Conservation (phyloP, 2,797 vertebrate genomes). For the Gymnoscopelus braueri region DNA sequence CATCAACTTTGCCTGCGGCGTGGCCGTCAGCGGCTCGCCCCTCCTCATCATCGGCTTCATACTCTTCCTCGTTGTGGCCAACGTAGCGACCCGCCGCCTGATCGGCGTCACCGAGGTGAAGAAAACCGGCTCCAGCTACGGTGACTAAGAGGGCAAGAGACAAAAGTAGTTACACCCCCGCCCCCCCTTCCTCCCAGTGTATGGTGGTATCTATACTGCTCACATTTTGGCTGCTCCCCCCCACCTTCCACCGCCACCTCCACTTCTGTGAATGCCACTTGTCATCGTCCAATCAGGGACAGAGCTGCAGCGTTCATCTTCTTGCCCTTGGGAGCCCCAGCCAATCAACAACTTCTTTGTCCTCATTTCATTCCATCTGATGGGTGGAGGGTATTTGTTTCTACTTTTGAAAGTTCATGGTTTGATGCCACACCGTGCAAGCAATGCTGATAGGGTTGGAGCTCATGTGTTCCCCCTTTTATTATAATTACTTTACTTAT, state of each 20-base stretch:
- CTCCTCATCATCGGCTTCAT: slow-evolving; percentile 93
- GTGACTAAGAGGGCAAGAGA: slow-evolving; percentile 94
- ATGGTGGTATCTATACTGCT: too few species aligned
- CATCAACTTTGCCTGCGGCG: slow-evolving; percentile 91
- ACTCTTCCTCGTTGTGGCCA: slow-evolving; percentile 93
- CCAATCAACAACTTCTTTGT: slow-evolving; percentile 5
- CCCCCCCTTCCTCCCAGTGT: not conserved
- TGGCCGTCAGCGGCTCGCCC: slow-evolving; percentile 94
- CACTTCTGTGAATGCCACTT: slow-evolving; percentile 25
- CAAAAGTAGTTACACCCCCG: slow-evolving; percentile 83
- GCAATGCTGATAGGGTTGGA: too few species aligned
- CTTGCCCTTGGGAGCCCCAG: slow-evolving; percentile 26
- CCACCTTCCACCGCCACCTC: too few species aligned
- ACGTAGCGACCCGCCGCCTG: slow-evolving; percentile 94
- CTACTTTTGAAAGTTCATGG: slow-evolving; percentile 21
- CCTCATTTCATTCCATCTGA: slow-evolving; percentile 22
- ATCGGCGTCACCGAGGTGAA: slow-evolving; percentile 98
- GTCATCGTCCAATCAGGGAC: slow-evolving; percentile 44
- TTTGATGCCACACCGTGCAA: too few species aligned
- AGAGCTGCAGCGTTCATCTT: slow-evolving; percentile 19
- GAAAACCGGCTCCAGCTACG: slow-evolving; percentile 96
- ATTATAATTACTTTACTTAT: too few species aligned
- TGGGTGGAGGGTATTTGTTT: slow-evolving; percentile 12
- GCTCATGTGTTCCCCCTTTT: too few species aligned
- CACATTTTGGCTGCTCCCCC: too few species aligned